These are phyloP conservation scores for Ophion costatus DNA, from an alignment of 2,888 invertebrate species.

Conservation along the genomic window DNA sequence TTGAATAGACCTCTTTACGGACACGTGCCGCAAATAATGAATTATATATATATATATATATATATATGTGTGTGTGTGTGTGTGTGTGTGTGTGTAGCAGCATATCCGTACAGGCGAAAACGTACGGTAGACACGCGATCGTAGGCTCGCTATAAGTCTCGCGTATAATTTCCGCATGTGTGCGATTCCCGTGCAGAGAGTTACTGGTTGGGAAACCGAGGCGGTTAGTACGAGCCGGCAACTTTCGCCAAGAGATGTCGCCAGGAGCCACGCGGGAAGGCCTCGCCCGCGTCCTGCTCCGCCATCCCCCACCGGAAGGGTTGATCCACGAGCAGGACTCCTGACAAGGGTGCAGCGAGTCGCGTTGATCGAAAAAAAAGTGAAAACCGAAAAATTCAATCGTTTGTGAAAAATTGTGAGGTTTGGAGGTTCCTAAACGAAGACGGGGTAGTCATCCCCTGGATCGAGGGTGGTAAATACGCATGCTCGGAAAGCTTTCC, in stretches of 20 bases:
- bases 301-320: not conserved
- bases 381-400: not conserved
- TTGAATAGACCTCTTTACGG: conserved; percentile 10
- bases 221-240: conserved; percentile 19
- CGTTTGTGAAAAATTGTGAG: not conserved
- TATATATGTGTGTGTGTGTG: too few species aligned
- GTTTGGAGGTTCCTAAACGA: not conserved
- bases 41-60: conserved; percentile 15
- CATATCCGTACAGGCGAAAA: not conserved
- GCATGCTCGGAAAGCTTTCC: conserved; percentile 56
- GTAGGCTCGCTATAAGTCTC: not conserved
- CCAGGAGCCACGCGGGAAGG: conserved; percentile 31
- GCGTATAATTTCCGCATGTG: conserved; percentile 17
- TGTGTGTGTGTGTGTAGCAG: not conserved
- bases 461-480: conserved; percentile 48
- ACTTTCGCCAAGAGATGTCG: conserved; percentile 64
- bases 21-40: conserved; percentile 36
- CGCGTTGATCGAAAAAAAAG: not conserved
- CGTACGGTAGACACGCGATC: conserved; percentile 7
- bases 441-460: conserved; percentile 30
- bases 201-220: conserved; percentile 48
- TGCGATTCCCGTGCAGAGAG: conserved; percentile 27
- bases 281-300: not conserved
- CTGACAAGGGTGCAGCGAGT: not conserved
- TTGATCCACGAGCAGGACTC: not conserved